Conservation (phyloP, 2,888 invertebrate species). For the Aricia artaxerxes region DNA sequence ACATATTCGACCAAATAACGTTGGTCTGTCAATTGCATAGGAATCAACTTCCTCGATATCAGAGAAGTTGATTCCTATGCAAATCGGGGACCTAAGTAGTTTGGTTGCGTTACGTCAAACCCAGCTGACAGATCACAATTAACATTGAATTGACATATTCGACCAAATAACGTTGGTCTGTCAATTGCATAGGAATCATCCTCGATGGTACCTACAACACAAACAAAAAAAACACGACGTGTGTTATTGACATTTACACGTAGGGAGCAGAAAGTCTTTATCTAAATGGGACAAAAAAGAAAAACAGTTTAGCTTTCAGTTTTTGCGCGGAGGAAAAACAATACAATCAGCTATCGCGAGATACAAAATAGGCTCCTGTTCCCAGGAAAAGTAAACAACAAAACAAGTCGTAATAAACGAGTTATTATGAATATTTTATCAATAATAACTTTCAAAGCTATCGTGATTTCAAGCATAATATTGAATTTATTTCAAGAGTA, state of each 20-base stretch:
- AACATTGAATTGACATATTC: no score
- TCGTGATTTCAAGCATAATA: no score
- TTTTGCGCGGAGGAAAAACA: conserved; percentile 2
- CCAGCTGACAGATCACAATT: no score
- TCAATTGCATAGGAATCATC: no score
- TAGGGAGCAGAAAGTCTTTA: background rate
- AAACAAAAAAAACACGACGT: background rate
- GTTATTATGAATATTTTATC: background rate
- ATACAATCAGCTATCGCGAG: conserved; percentile 14
- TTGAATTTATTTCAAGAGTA: no score
- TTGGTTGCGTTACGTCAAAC: no score
- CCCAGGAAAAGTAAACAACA: conserved; percentile 7
- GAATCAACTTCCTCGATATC: no score
- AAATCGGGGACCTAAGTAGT: no score
- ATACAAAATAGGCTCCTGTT: background rate
- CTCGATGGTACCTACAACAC: background rate
- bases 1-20: no score
- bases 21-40: no score
- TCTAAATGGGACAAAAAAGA: conserved; percentile 16
- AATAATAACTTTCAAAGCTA: background rate
- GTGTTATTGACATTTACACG: background rate
- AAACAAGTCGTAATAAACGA: background rate
- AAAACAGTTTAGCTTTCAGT: conserved; percentile 13
- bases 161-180: no score
- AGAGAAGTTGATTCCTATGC: no score